Percentiles rank a stretch among this genome's conserved stretches.
phyloP scores from a whole-genome alignment of 2,797 vertebrate genomes.

The Myripristis jacobus region DNA sequence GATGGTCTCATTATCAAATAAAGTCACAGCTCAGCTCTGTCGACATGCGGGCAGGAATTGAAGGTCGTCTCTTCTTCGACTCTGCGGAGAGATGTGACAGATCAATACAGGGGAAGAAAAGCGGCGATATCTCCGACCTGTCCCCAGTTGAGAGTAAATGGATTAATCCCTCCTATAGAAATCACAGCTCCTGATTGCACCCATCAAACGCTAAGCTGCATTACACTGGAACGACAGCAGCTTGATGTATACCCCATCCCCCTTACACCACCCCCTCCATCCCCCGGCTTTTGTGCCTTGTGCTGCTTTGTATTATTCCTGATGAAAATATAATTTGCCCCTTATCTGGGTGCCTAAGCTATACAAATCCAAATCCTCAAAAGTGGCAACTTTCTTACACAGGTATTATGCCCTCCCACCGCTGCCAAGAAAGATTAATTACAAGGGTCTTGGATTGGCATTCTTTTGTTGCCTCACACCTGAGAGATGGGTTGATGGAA shows the following conservation, averaged over 20 bases:
- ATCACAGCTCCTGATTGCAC: conserved; percentile 95
- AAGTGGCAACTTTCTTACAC: conserved; percentile 95
- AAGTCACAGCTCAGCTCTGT: conserved; percentile 79
- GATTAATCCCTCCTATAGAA: conserved; percentile 98
- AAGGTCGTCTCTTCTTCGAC: conserved; percentile 86
- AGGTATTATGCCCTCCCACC: conserved; percentile 92
- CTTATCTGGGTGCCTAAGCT: conserved; percentile 97
- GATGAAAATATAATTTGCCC: conserved; percentile 99
- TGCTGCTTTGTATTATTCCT: conserved; percentile 93
- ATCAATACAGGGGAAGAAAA: conserved; percentile 88
- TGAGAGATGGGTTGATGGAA: conserved; percentile 92
- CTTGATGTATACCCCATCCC: conserved; percentile 92
- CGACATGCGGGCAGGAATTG: conserved; percentile 76
- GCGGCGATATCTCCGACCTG: conserved; percentile 87
- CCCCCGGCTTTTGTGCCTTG: conserved; percentile 90
- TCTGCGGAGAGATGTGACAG: conserved; percentile 88
- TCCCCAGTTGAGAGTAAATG: conserved; percentile 91
- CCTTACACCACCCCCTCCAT: conserved; percentile 82
- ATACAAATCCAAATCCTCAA: conserved; percentile 96
- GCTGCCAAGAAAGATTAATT: conserved; percentile 99
- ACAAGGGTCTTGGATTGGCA: conserved; percentile 93
- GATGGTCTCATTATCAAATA: conserved; percentile 83
- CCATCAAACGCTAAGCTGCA: conserved; percentile 95
- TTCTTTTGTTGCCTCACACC: conserved; percentile 89
- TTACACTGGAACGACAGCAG: conserved; percentile 95